These are phyloP conservation scores for Zaprionus lineosus DNA, from an alignment of 2,888 invertebrate genomes.

Conservation along the genomic window DNA sequence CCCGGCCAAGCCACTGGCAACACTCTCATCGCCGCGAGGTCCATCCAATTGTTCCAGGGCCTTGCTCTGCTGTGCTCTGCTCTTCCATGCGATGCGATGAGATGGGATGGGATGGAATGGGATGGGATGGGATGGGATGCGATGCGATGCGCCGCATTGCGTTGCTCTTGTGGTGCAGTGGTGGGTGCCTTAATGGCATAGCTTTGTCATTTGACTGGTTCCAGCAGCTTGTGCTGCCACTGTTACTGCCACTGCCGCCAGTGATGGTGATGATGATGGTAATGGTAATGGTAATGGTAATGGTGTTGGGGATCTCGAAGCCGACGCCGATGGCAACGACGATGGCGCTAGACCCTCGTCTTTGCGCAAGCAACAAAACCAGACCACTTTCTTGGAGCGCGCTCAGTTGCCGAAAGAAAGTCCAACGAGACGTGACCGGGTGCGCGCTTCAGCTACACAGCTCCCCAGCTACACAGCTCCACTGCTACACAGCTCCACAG, in stretches of 20 bases:
- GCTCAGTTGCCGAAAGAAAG: constrained; percentile 82
- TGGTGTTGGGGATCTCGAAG: too few relatives aligned
- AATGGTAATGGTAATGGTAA: too few relatives aligned
- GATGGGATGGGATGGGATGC: too few relatives aligned
- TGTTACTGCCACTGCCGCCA: constrained; percentile 15
- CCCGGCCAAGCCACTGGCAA: too few relatives aligned
- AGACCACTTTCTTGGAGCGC: constrained; percentile 81
- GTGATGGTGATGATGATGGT: too few relatives aligned
- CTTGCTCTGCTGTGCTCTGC: constrained; percentile 40
- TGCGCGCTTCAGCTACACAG: constrained; percentile 38
- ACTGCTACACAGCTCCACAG: constrained; percentile 18
- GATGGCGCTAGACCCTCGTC: constrained; percentile 20
- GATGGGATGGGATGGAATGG: too few relatives aligned
- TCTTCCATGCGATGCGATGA: too few relatives aligned
- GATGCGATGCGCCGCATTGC: too few relatives aligned
- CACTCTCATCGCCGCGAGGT: constrained; percentile 41
- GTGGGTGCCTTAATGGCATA: constrained; percentile 51
- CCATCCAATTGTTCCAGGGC: constrained; percentile 54
- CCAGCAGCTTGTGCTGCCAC: constrained; percentile 36
- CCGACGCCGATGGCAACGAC: constrained; percentile 5
- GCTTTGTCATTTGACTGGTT: constrained; percentile 63
- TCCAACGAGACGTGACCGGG: constrained; percentile 72
- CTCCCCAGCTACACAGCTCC: constrained; percentile 6
- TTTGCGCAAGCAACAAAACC: constrained; percentile 73
- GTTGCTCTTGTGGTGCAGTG: constrained; percentile 41